Conservation (phyloP, 2,113 vertebrate species). For the Protomyctophum bolini region DNA sequence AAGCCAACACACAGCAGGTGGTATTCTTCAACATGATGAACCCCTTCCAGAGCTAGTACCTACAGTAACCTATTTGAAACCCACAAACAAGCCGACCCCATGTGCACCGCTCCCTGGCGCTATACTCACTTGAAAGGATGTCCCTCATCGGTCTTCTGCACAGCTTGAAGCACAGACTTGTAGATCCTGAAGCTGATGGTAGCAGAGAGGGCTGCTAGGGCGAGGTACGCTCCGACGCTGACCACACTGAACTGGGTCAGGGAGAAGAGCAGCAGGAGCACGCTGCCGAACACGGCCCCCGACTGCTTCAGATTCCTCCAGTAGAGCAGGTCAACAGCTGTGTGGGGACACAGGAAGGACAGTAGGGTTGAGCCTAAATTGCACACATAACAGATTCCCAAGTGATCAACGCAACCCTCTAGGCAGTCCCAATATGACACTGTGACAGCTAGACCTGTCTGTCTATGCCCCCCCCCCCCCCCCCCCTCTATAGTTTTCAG, state of each 20-base stretch:
- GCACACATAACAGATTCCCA: no score
- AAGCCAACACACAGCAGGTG: neutral
- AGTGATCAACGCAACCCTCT: no score
- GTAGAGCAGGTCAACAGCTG: slow-evolving; percentile 96
- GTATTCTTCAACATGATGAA: no score
- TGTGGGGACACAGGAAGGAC: slow-evolving; percentile 32
- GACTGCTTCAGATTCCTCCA: slow-evolving; percentile 98
- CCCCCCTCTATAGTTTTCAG: slow-evolving; percentile 18
- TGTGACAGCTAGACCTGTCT: neutral
- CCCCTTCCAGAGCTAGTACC: no score
- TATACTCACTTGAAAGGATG: slow-evolving; percentile 95
- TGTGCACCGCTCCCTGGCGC: neutral
- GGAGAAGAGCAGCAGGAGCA: slow-evolving; percentile 95
- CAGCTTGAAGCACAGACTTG: slow-evolving; percentile 97
- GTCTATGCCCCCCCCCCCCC: no score
- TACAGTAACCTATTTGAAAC: neutral
- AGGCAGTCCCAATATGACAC: no score
- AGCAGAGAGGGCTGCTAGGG: slow-evolving; percentile 93
- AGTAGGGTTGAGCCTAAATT: slow-evolving; percentile 22
- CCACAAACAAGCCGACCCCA: neutral
- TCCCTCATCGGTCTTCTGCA: slow-evolving; percentile 98
- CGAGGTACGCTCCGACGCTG: slow-evolving; percentile 95
- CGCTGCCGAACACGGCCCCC: slow-evolving; percentile 90
- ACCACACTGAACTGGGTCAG: slow-evolving; percentile 99
- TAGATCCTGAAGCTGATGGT: slow-evolving; percentile 99